Evolutionary conservation across 37 sponge, comb jelly and placozoan species (phyloP).

Genomic region (Bolinopsis microptera): DNA sequence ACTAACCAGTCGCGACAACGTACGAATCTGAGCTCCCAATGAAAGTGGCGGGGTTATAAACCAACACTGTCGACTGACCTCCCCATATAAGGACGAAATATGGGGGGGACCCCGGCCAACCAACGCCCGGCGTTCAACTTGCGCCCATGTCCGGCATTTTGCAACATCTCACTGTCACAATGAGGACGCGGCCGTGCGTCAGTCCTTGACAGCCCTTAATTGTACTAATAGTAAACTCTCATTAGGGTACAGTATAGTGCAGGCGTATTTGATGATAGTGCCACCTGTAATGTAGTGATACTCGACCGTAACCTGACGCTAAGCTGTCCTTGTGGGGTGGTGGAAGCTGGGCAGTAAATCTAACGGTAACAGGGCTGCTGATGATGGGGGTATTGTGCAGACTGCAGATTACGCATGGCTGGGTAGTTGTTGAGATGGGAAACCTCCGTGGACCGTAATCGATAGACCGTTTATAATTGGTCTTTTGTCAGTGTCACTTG

Average conservation of each 20-base stretch:
- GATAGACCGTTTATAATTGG: too few relatives aligned
- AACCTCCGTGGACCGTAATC: too few relatives aligned
- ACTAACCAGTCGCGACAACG: neutral
- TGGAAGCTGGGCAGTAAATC: too few relatives aligned
- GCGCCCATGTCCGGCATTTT: neutral
- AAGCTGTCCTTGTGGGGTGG: too few relatives aligned
- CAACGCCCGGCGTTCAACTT: neutral
- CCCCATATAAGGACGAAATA: neutral
- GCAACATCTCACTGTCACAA: neutral
- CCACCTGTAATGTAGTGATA: neutral
- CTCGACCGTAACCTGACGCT: neutral
- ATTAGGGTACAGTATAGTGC: neutral
- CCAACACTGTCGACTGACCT: neutral
- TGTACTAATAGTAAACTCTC: neutral
- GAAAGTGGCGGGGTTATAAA: neutral
- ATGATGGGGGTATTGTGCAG: too few relatives aligned
- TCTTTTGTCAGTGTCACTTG: neutral
- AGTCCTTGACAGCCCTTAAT: neutral
- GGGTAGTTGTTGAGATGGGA: too few relatives aligned
- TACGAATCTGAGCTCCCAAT: neutral
- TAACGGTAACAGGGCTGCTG: too few relatives aligned
- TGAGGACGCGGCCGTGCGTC: neutral
- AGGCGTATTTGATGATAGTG: neutral
- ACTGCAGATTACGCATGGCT: too few relatives aligned
- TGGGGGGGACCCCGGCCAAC: neutral